Base-by-base conservation (phyloP, 2,113 vertebrate species). In the Nothocercus julius region DNA sequence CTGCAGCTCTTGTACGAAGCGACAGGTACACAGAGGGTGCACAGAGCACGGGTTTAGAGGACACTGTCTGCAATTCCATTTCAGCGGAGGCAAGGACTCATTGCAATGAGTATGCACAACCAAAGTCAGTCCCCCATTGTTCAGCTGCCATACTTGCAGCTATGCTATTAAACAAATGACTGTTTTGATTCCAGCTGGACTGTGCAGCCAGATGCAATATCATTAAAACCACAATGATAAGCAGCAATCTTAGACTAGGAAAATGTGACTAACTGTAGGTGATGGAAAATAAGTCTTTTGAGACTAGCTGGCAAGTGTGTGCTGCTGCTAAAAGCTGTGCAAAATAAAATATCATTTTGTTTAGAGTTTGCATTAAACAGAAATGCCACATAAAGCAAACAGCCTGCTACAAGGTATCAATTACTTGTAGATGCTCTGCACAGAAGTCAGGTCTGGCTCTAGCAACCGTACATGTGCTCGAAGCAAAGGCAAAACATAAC, bases 291-390 rank as follows among this genome's bases (percentile, higher is more conserved):
- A 75, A 84, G 66, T 47, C 58, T 82, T 88, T 34, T 25, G 73
- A 88, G 90, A 73, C 73, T 90, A 95, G 51, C 87, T 91, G 85
- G 85, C 64, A 78, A 81, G 58, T 83, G 42, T 73, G 85, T 51
- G 28, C 51, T 72, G 69, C 25, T 63, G 45, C 30, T 86, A 68
- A 90, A 87, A 82, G 40, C 73, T 47, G 64, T 47, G 56, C 38
- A 30, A 81, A 88, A 83, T 45, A 74, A 93, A 89, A 70, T 42
- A 40, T 45, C 49, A 10, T 22, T 49, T 45, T 62, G 32, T 56
- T 95, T 58, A 83, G 91, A 19, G 25, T 78, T 78, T 86, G 61
- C 38, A 49, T 22, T 66, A 79, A 68, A 36, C 19, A 75, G 45
- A 78, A 64, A 5, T 13, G 28, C 3, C 5, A 14, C 7, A 8